Conservation (phyloP, 2,113 vertebrate species). For the Silurus meridionalis region DNA sequence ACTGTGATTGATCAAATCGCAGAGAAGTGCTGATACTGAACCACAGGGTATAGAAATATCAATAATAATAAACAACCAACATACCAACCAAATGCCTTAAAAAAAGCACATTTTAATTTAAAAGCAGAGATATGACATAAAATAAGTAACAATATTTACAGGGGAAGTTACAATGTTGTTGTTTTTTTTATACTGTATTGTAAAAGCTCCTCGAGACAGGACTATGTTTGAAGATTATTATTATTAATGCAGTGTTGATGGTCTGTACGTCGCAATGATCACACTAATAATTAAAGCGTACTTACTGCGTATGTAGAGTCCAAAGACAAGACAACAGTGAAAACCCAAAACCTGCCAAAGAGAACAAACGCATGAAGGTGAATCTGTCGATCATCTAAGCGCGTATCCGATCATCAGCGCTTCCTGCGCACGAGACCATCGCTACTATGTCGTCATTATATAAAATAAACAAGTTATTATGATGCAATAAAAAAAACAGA, state of each 20-base stretch:
- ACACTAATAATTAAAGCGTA: constrained; percentile 55
- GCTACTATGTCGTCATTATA: background rate
- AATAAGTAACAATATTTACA: no score
- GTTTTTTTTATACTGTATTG: background rate
- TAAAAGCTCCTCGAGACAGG: background rate
- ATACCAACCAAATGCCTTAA: background rate
- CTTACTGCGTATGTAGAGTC: constrained; percentile 69
- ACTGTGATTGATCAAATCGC: background rate
- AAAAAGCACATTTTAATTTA: background rate
- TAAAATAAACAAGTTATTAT: background rate
- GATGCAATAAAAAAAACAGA: background rate
- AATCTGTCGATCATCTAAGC: background rate
- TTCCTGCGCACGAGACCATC: background rate
- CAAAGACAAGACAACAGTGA: constrained; percentile 54
- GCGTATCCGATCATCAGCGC: background rate
- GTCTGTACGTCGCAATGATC: no score
- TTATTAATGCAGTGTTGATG: background rate
- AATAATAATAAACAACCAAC: background rate
- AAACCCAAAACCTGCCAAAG: constrained; percentile 61
- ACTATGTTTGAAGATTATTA: no score
- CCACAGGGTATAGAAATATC: background rate
- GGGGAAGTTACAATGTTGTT: background rate
- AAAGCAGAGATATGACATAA: background rate
- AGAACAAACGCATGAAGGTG: constrained; percentile 9
- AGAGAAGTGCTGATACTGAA: background rate